phyloP scores from a whole-genome alignment of 2,113 vertebrate genomes.

The Tretioscincus oriximinensis region DNA sequence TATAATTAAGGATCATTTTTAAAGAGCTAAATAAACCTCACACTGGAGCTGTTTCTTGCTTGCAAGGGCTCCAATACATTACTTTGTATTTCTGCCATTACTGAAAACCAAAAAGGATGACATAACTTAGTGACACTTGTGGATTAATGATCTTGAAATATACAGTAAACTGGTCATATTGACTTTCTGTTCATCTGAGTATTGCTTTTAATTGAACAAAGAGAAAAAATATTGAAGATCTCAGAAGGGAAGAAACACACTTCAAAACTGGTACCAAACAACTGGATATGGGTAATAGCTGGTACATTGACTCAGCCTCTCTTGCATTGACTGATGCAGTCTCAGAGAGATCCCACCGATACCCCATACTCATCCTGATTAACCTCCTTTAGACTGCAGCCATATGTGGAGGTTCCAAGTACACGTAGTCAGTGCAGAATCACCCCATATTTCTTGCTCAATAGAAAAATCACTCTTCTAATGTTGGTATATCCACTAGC shows the following conservation, averaged over 20 bases:
- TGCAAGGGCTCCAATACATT: neutral
- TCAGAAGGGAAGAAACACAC: neutral
- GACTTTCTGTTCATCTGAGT: neutral
- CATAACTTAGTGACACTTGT: constrained; percentile 4
- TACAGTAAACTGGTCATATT: neutral
- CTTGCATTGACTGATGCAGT: too few relatives aligned
- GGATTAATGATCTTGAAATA: neutral
- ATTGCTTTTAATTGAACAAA: neutral
- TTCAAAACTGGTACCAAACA: neutral
- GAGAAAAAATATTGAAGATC: neutral
- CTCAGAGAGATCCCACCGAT: too few relatives aligned
- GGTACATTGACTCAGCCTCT: too few relatives aligned
- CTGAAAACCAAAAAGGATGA: neutral
- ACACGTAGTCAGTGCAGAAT: too few relatives aligned
- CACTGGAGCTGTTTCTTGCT: neutral
- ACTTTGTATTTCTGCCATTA: neutral
- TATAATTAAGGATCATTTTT: neutral
- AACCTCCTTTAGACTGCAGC: too few relatives aligned
- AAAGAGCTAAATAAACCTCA: neutral
- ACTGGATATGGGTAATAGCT: too few relatives aligned
- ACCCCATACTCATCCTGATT: too few relatives aligned
- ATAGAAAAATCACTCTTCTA: neutral
- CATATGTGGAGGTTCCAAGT: too few relatives aligned
- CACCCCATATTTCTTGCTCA: too few relatives aligned
- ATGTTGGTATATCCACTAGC: neutral